Base-by-base conservation (phyloP, 2,113 vertebrate genomes). In the Thunnus thynnus region DNA sequence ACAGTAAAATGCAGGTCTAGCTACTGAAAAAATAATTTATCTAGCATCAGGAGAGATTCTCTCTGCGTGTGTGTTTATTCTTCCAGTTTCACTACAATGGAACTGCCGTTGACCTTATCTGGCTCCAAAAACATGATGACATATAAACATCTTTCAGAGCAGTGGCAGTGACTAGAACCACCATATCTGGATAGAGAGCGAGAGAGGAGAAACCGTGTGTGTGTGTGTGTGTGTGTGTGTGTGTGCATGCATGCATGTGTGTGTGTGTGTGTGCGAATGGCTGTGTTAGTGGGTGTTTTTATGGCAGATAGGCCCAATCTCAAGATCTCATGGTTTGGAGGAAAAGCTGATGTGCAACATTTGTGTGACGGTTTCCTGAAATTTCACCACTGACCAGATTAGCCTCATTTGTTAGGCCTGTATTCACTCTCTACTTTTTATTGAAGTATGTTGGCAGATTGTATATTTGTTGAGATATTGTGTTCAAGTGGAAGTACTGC, bases 141-240 rank as follows among this genome's bases (percentile, higher is more conserved):
- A 88, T 88, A 80, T 75, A 76, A 87, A 86, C 77, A 86, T 84
- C 55, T 25, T 27, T 61, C 41, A 55, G 22, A 87, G 74, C 63
- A 81, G 63, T 69, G 50, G 46, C 71, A 52, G 69, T 32, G 25
- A 80, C 65, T 22, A 81, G 3, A 46, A 86, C 63, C 72, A 90
- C 85, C 80, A 90, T 89, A 93, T 92, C 83, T 84, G 84, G 89
- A 68, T 41, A 88, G 41, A 83, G 54, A 75, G 69, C 14, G 3
- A 14, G 51, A 78, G 22, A 58, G 57, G 2, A 30, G 10, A 13
- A 51, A 74, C 30, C 46, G 36, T 71, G 51, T 56, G 54, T 76
- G 67, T 65, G 69, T 71, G 47, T 54, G 60, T 48, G 75, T 56
- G 47, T 20, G 16, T 46, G 65, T 47, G 60, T 66, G 78, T 55